Conservation (phyloP, 2,113 vertebrate species). For the Neoarius graeffei region DNA sequence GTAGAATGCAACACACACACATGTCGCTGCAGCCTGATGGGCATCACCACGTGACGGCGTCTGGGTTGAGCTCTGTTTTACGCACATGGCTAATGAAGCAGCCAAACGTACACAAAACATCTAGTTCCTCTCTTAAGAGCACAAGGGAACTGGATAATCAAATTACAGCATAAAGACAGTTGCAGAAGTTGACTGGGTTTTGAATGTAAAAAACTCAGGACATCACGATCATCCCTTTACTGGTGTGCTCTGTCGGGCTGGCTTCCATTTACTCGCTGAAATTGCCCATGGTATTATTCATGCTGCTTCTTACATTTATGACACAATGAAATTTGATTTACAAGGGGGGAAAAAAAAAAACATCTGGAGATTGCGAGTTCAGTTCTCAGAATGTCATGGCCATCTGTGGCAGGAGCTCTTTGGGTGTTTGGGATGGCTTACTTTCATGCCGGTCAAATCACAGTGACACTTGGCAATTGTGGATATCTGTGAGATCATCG, state of each 20-base stretch:
- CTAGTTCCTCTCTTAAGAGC: neutral
- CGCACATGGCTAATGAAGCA: constrained; percentile 2
- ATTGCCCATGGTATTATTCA: neutral
- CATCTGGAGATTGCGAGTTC: neutral
- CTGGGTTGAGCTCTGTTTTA: constrained; percentile 26
- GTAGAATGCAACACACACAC: constrained; percentile 17
- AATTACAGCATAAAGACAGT: neutral
- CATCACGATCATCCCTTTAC: neutral
- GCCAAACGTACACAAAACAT: neutral
- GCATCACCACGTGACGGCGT: neutral
- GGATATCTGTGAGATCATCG: neutral
- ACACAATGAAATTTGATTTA: neutral
- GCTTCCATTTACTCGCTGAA: neutral
- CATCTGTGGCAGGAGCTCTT: neutral
- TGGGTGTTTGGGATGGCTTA: neutral
- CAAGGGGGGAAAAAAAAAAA: neutral
- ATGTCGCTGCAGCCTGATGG: constrained; percentile 4
- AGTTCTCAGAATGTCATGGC: neutral
- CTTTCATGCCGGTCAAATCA: neutral
- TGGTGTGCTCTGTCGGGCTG: neutral
- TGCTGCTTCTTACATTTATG: neutral
- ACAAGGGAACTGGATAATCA: neutral
- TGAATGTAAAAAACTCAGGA: neutral
- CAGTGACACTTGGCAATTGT: neutral
- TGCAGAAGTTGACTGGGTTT: neutral